Conservation (phyloP, 2,888 invertebrate species). For the Lamproptera curius region DNA sequence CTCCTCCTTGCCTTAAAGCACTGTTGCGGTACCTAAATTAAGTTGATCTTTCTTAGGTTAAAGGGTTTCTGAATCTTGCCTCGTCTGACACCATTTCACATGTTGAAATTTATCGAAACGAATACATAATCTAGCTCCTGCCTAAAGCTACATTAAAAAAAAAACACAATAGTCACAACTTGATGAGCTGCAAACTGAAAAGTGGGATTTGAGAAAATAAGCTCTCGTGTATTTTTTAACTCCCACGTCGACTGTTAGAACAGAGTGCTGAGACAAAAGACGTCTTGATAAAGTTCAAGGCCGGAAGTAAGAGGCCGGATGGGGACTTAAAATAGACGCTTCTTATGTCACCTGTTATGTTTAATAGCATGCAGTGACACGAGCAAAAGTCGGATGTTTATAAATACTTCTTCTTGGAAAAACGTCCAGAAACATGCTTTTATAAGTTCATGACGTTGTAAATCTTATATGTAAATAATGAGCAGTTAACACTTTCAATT, state of each 20-base stretch:
- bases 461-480: too few relatives aligned
- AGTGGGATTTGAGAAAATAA: conserved; percentile 3
- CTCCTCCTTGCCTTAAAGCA: too few relatives aligned
- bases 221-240: conserved; percentile 1
- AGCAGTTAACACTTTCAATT: too few relatives aligned
- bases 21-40: too few relatives aligned
- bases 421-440: too few relatives aligned
- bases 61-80: too few relatives aligned
- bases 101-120: too few relatives aligned
- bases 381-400: background rate
- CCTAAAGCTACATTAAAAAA: too few relatives aligned
- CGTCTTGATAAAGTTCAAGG: conserved; percentile 18
- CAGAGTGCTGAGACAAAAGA: conserved; percentile 14
- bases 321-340: conserved; percentile 11
- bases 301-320: background rate
- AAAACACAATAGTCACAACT: background rate
- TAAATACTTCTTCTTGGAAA: background rate
- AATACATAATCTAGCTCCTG: too few relatives aligned
- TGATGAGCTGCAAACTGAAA: background rate
- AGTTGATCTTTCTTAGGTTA: too few relatives aligned
- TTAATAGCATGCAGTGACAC: background rate
- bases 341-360: conserved; percentile 1
- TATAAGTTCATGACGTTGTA: too few relatives aligned
- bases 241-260: conserved; percentile 1
- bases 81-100: too few relatives aligned